These are phyloP conservation scores for Falco concolor DNA, from an alignment of 2,797 vertebrate genomes.

Conservation along the genomic window DNA sequence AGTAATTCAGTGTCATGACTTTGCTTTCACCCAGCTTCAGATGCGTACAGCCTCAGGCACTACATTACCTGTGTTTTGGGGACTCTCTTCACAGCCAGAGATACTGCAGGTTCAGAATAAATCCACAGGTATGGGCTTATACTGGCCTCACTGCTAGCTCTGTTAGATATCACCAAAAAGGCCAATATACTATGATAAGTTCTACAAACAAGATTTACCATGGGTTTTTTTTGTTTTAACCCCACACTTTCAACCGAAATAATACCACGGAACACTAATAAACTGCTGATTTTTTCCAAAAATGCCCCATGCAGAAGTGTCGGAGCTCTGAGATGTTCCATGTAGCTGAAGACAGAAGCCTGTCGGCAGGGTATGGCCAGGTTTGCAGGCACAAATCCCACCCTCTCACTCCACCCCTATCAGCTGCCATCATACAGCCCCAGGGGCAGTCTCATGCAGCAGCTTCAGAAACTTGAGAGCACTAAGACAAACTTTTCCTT, in stretches of 20 bases:
- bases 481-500: not conserved
- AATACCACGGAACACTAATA: not conserved
- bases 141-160: not conserved
- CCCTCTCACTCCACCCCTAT: not conserved
- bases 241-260: not conserved
- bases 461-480: not conserved
- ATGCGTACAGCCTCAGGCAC: fast-evolving
- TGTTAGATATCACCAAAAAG: not conserved
- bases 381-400: not conserved
- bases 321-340: not conserved
- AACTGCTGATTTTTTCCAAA: not conserved
- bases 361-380: not conserved
- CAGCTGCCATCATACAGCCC: not conserved
- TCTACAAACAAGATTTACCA: not conserved
- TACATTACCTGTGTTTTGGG: not conserved
- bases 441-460: not conserved
- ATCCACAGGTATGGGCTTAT: not conserved
- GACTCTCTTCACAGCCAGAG: not conserved
- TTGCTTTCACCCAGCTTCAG: not conserved
- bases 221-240: not conserved
- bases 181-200: not conserved
- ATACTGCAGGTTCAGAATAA: not conserved
- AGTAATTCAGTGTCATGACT: not conserved
- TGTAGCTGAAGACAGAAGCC: not conserved
- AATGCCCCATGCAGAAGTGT: not conserved